These are phyloP conservation scores for Columba janthina DNA, from an alignment of 2,113 vertebrate species.

Conservation along the genomic window DNA sequence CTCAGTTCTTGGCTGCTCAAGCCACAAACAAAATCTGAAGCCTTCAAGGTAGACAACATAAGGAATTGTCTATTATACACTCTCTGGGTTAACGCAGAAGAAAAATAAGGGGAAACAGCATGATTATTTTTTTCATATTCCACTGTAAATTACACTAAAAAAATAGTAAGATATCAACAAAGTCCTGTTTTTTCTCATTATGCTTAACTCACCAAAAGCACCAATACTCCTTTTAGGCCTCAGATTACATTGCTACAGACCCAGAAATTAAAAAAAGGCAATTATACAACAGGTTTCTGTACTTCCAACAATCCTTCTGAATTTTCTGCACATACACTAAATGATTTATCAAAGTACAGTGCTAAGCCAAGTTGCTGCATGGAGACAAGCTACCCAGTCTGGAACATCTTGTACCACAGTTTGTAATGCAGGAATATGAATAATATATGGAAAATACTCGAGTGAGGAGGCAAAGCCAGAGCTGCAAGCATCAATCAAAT, in stretches of 20 bases:
- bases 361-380: slow-evolving; percentile 16
- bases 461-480: slow-evolving; percentile 18
- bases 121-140: not conserved
- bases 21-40: not conserved
- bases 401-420: slow-evolving; percentile 47
- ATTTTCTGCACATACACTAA: not conserved
- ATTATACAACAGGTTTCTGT: not conserved
- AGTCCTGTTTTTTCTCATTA: not conserved
- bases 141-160: not conserved
- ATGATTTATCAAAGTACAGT: slow-evolving; percentile 23
- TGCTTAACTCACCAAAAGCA: not conserved
- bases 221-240: not conserved
- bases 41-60: not conserved
- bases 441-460: slow-evolving; percentile 24
- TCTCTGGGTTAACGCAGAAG: not conserved
- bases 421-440: slow-evolving; percentile 15
- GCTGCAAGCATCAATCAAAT: not conserved
- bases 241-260: not conserved
- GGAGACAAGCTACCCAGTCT: slow-evolving; percentile 42
- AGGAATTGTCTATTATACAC: not conserved
- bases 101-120: not conserved
- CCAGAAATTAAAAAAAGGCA: not conserved
- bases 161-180: not conserved
- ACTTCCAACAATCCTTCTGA: slow-evolving; percentile 17
- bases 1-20: not conserved